Conservation (phyloP, 2,888 invertebrate species). For the Drosophila barbarae region DNA sequence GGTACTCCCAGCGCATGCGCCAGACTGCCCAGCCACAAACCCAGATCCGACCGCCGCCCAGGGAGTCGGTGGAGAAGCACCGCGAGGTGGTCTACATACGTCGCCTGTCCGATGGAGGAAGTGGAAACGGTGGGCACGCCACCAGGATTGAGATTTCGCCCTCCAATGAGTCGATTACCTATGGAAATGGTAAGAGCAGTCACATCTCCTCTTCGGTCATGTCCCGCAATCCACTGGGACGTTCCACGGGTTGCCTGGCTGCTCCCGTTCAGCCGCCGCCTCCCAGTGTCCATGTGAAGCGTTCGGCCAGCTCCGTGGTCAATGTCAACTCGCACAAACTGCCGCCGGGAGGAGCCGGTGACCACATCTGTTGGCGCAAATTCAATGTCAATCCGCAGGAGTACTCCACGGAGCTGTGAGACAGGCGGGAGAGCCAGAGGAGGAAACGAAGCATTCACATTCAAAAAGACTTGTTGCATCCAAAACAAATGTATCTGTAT, state of each 20-base stretch:
- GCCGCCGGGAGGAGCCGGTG: constrained; percentile 73
- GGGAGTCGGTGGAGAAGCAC: constrained; percentile 68
- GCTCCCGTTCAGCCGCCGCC: constrained; percentile 41
- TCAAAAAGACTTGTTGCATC: constrained; percentile 70
- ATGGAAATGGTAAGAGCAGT: constrained; percentile 60
- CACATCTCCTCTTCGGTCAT: constrained; percentile 35
- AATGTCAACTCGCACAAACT: constrained; percentile 64
- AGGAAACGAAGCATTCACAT: constrained; percentile 65
- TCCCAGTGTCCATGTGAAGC: constrained; percentile 60
- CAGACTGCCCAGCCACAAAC: constrained; percentile 59
- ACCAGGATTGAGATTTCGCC: constrained; percentile 79
- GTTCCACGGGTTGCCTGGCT: constrained; percentile 68
- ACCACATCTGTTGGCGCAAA: constrained; percentile 82
- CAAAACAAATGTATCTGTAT: constrained; percentile 66
- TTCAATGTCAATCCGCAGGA: constrained; percentile 79
- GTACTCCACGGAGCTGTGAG: constrained; percentile 80
- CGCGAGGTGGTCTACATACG: constrained; percentile 79
- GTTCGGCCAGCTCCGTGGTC: constrained; percentile 71
- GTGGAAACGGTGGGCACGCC: constrained; percentile 65
- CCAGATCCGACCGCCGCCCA: constrained; percentile 25
- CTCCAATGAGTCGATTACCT: constrained; percentile 77
- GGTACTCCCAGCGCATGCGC: constrained; percentile 73
- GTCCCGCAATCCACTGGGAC: constrained; percentile 65
- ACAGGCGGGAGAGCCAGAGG: neutral
- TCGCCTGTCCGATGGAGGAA: constrained; percentile 76